phyloP scores from a whole-genome alignment of 2,888 invertebrate species.

The Himalopsyche japonica region DNA sequence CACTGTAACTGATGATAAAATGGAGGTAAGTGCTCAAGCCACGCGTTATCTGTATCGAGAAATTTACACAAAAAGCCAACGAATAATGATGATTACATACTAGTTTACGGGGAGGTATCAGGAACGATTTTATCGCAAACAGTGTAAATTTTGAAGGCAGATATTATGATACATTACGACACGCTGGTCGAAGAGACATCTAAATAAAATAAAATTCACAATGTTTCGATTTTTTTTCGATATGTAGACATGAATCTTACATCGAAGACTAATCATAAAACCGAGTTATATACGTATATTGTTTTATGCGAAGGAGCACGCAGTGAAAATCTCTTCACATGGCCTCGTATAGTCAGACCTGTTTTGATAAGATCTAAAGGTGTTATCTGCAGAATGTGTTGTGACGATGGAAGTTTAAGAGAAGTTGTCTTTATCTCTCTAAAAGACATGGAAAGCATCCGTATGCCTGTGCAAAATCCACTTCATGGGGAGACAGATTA shows the following conservation, averaged over 20 bases:
- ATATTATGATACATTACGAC: no score
- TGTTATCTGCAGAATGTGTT: constrained; percentile 78
- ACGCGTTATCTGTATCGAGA: not conserved
- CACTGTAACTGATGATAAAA: no score
- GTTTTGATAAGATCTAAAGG: constrained; percentile 71
- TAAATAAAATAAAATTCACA: no score
- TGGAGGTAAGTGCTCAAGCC: no score
- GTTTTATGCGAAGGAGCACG: constrained; percentile 76
- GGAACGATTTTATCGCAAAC: not conserved
- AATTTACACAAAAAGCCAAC: not conserved
- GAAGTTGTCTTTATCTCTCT: constrained; percentile 78
- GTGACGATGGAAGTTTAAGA: constrained; percentile 69
- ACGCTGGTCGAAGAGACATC: no score
- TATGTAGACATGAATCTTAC: constrained; percentile 64
- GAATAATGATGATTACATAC: not conserved
- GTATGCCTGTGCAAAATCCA: constrained; percentile 73
- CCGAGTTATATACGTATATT: constrained; percentile 76
- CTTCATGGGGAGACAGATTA: constrained; percentile 80
- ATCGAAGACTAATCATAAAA: constrained; percentile 46
- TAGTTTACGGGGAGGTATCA: not conserved
- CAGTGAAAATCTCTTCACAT: constrained; percentile 59
- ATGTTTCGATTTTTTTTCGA: no score
- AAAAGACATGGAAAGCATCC: constrained; percentile 75
- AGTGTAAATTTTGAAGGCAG: not conserved
- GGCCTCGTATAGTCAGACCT: constrained; percentile 82